Evolutionary conservation across 2,888 invertebrate genomes (phyloP).

Genomic region (Gandaritis pyraliata): DNA sequence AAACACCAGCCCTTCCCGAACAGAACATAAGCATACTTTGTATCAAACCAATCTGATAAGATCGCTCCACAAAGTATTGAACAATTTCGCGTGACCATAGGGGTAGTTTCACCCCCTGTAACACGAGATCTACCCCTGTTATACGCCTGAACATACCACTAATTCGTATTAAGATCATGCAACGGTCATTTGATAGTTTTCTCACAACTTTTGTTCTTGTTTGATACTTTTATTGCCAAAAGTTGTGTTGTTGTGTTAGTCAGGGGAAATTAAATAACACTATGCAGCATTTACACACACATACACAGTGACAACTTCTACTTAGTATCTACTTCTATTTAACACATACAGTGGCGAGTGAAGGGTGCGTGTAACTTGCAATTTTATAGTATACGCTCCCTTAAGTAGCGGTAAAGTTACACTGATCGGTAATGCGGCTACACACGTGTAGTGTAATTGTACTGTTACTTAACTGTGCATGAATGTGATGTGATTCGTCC

Average conservation of each 20-base stretch:
- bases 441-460: too few relatives aligned
- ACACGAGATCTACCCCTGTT: constrained; percentile 23
- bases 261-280: neutral
- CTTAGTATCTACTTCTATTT: too few relatives aligned
- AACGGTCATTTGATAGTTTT: constrained; percentile 22
- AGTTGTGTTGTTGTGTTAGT: neutral
- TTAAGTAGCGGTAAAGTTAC: too few relatives aligned
- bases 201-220: constrained; percentile 10
- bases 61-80: constrained; percentile 20
- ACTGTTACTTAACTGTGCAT: too few relatives aligned
- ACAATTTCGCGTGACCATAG: constrained; percentile 27
- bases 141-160: constrained; percentile 22
- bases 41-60: constrained; percentile 13
- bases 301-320: too few relatives aligned
- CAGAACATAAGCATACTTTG: constrained; percentile 20
- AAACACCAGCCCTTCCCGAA: neutral
- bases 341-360: too few relatives aligned
- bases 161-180: constrained; percentile 28
- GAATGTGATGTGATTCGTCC: too few relatives aligned
- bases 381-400: too few relatives aligned
- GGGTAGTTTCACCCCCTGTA: constrained; percentile 17
- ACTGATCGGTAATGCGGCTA: too few relatives aligned
- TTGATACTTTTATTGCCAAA: neutral
- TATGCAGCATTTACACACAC: too few relatives aligned
- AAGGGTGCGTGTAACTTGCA: too few relatives aligned